Evolutionary conservation across 2,888 invertebrate species (phyloP).

Genomic region (Saturnia pavonia): DNA sequence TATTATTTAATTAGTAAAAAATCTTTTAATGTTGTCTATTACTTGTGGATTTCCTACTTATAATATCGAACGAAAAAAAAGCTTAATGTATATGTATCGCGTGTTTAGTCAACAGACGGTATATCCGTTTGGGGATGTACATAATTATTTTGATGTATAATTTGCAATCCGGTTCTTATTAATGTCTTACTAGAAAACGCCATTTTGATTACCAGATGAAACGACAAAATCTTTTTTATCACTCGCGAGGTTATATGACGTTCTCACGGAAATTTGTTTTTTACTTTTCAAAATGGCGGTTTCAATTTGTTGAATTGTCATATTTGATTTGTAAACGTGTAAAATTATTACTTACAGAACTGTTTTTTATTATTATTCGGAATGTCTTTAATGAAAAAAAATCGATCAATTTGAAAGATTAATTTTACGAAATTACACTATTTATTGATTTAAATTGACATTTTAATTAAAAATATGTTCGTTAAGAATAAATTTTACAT

Average conservation of each 20-base stretch:
- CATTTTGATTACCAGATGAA: conserved; percentile 21
- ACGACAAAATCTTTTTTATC: conserved; percentile 1
- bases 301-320: background rate
- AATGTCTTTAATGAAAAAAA: too few relatives aligned
- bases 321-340: conserved; percentile 15
- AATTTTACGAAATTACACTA: too few relatives aligned
- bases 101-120: conserved; percentile 18
- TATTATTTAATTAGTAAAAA: too few relatives aligned
- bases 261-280: background rate
- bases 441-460: too few relatives aligned
- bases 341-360: background rate
- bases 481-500: conserved; percentile 12
- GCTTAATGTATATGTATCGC: background rate
- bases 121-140: conserved; percentile 44
- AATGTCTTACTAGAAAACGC: conserved; percentile 30
- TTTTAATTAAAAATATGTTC: too few relatives aligned
- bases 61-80: too few relatives aligned
- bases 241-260: background rate
- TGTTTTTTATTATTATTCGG: background rate
- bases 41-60: too few relatives aligned
- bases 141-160: conserved; percentile 32
- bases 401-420: too few relatives aligned
- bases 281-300: conserved; percentile 5
- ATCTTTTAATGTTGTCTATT: too few relatives aligned
- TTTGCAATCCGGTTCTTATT: conserved; percentile 25